Evolutionary conservation across 2,888 invertebrate species (phyloP), one percentile per base, ranked within the genome.

Genomic region (Leptinotarsa juncta): DNA sequence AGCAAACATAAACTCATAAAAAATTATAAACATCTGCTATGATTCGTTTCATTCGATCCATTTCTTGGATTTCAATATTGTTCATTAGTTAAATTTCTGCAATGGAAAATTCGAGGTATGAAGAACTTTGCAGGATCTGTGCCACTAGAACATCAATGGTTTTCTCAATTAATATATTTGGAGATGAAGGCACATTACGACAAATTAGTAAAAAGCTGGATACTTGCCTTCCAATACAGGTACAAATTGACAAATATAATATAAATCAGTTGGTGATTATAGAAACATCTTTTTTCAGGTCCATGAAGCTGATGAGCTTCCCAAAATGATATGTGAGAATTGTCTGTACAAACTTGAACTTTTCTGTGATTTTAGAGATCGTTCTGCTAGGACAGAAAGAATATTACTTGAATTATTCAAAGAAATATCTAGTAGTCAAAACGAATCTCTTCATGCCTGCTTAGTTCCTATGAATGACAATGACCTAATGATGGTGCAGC

Each of bases 131-230:
- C 78, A 85, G 88, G 79, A 82, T 88, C 65, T 88, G 88, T 81
- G 88, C 87, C 23, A 83, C 86, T 50, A 88, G 87, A 83, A 87
- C 86, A 16, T 85, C 85, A 70, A 76, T 86, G 75, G 80, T 86
- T 65, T 79, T 86, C 67, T 86, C 85, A 32, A 84, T 88, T 69
- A 85, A 88, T 77, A 88, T 88, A 76, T 88, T 87, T 77, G 87
- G 86, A 71, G 84, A 84, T 73, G 88, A 89, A 81, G 90, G 89
- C 71, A 88, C 89, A 73, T 86, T 88, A 75, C 86, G 90, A 77
- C 89, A 91, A 84, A 88, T 91, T 65, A 89, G 88, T 79, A 90
- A 90, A 85, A 91, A 91, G 86, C 91, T 91, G 75, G 87, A 89
- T 78, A 88, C 88, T 72, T 91, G 91, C 85, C 88, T 91, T 82